Percentiles rank a stretch among this genome's conserved stretches.
Conservation (phyloP, 2,888 invertebrate species). For the Lasioglossum calceatum region DNA sequence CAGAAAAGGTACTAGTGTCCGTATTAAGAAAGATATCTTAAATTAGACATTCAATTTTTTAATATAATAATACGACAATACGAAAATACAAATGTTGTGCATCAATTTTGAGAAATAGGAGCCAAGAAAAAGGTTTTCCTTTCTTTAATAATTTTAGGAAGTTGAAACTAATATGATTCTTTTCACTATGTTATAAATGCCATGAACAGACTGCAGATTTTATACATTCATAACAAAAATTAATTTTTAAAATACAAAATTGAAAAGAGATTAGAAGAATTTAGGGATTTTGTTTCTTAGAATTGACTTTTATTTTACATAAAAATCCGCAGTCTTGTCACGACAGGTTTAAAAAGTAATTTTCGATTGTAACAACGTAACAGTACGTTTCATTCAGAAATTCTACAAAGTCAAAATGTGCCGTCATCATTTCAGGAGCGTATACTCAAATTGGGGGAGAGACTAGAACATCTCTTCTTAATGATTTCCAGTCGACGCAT, state of each 20-base stretch:
- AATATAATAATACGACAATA: background rate
- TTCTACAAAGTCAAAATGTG: background rate
- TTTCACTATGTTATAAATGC: no score
- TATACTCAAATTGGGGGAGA: background rate
- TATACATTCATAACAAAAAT: no score
- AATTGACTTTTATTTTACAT: no score
- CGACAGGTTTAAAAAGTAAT: no score
- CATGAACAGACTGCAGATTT: no score
- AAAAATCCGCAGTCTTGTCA: no score
- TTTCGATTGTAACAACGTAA: background rate
- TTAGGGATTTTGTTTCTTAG: no score
- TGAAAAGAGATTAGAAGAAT: no score
- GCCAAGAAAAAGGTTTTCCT: background rate
- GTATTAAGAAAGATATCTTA: background rate
- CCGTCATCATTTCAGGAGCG: background rate
- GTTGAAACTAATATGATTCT: no score
- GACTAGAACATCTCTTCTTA: background rate
- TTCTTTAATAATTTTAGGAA: background rate
- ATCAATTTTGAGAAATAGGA: background rate
- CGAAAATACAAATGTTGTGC: background rate
- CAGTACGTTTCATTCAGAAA: background rate
- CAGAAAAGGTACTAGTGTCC: background rate
- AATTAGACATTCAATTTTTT: background rate
- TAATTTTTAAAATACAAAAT: no score
- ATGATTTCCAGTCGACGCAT: conserved; percentile 12